Percentiles rank a stretch among this genome's conserved stretches.
phyloP scores from a whole-genome alignment of 2,113 vertebrate genomes.

The Dendropsophus ebraccatus region DNA sequence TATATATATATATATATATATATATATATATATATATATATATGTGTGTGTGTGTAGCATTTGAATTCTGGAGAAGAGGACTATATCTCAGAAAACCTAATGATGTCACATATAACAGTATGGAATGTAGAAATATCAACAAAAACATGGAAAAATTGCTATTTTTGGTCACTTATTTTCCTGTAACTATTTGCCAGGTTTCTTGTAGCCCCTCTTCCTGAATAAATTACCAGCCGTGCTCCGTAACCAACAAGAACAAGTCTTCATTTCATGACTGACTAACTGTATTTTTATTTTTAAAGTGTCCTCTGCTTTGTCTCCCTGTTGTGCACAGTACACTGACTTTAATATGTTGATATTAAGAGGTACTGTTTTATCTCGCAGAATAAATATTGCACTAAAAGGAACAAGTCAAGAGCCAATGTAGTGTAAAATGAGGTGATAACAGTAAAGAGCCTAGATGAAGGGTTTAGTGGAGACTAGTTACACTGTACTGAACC shows the following conservation, averaged over 20 bases:
- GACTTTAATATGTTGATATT: constrained; percentile 47
- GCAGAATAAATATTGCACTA: constrained; percentile 47
- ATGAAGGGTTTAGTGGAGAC: background rate
- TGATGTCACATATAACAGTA: too few relatives aligned
- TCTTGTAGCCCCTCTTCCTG: background rate
- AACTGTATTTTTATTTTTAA: background rate
- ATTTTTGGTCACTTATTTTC: background rate
- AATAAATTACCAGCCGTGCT: background rate
- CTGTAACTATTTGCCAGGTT: background rate
- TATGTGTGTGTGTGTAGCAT: too few relatives aligned
- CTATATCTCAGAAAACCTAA: too few relatives aligned
- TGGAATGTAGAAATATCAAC: too few relatives aligned
- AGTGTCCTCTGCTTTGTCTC: background rate
- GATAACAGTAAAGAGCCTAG: constrained; percentile 10
- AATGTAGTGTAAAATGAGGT: constrained; percentile 43
- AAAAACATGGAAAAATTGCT: too few relatives aligned
- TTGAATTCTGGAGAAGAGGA: too few relatives aligned
- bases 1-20: too few relatives aligned
- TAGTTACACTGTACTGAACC: background rate
- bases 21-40: too few relatives aligned
- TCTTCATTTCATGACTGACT: constrained; percentile 5
- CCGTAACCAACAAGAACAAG: background rate
- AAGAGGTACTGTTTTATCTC: constrained; percentile 37
- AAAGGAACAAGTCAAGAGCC: constrained; percentile 34
- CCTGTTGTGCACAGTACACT: background rate